These are phyloP conservation scores for Halictus rubicundus DNA, from an alignment of 1,140 invertebrate genomes.

Conservation along the genomic window DNA sequence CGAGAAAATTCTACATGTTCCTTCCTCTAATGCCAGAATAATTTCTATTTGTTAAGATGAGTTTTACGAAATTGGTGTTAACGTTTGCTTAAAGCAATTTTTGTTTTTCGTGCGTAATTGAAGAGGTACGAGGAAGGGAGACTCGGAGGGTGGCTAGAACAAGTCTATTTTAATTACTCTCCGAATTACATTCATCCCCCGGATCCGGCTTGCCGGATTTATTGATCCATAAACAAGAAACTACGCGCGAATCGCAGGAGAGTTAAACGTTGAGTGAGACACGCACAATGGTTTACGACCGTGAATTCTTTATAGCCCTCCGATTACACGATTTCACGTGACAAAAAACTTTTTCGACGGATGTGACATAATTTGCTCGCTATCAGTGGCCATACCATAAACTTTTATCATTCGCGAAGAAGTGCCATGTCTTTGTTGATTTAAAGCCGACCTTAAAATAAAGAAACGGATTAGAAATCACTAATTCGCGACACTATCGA, in stretches of 20 bases:
- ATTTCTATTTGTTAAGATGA: too few relatives aligned
- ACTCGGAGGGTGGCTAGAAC: constrained; percentile 16
- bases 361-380: constrained; percentile 24
- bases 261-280: constrained; percentile 47
- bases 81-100: too few relatives aligned
- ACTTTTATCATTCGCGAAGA: too few relatives aligned
- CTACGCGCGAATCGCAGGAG: constrained; percentile 27
- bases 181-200: constrained; percentile 36
- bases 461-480: too few relatives aligned
- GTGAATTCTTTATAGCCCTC: constrained; percentile 39
- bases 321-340: constrained; percentile 31
- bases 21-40: too few relatives aligned
- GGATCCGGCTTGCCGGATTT: constrained; percentile 34
- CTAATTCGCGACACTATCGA: too few relatives aligned
- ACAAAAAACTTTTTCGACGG: constrained; percentile 3
- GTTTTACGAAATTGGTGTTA: too few relatives aligned
- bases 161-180: neutral
- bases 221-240: constrained; percentile 51
- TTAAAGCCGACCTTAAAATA: too few relatives aligned
- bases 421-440: too few relatives aligned
- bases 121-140: too few relatives aligned
- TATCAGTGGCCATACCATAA: neutral
- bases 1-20: too few relatives aligned
- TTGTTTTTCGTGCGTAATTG: too few relatives aligned
- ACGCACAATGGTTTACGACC: constrained; percentile 36